These are phyloP conservation scores for Drosophila mimica DNA, from an alignment of 2,888 invertebrate genomes.

Conservation along the genomic window DNA sequence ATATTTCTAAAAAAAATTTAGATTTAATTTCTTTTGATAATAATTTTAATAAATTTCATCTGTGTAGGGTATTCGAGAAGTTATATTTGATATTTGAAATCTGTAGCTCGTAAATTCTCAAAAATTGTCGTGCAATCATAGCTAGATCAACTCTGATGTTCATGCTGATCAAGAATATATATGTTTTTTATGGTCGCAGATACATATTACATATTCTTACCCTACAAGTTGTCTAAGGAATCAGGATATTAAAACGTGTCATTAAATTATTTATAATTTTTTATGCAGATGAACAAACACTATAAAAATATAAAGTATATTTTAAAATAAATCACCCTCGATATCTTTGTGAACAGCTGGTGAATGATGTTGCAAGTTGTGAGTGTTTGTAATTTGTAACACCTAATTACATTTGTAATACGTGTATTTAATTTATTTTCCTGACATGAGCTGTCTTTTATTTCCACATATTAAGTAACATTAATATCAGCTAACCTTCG, in stretches of 20 bases:
- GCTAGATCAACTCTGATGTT: background rate
- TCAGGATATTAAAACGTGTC: background rate
- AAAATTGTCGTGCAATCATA: too few species aligned
- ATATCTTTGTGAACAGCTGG: background rate
- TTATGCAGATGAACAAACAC: background rate
- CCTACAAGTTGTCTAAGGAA: background rate
- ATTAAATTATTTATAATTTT: slow-evolving; percentile 5
- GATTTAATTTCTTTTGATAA: too few species aligned
- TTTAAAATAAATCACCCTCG: background rate
- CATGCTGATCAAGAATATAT: background rate
- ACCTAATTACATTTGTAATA: background rate
- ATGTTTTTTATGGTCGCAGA: background rate
- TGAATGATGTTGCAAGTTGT: background rate
- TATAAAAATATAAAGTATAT: background rate
- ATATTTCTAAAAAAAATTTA: background rate
- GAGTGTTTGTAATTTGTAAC: background rate
- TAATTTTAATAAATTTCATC: background rate
- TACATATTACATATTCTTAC: too few species aligned
- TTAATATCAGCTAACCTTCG: slow-evolving; percentile 13
- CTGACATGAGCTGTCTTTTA: background rate
- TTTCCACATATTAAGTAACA: background rate
- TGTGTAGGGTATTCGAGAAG: background rate
- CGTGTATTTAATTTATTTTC: background rate
- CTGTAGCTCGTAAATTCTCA: too few species aligned
- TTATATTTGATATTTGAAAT: too few species aligned